These are phyloP conservation scores for Tiliacea aurago DNA, from an alignment of 2,888 invertebrate genomes.

Conservation along the genomic window DNA sequence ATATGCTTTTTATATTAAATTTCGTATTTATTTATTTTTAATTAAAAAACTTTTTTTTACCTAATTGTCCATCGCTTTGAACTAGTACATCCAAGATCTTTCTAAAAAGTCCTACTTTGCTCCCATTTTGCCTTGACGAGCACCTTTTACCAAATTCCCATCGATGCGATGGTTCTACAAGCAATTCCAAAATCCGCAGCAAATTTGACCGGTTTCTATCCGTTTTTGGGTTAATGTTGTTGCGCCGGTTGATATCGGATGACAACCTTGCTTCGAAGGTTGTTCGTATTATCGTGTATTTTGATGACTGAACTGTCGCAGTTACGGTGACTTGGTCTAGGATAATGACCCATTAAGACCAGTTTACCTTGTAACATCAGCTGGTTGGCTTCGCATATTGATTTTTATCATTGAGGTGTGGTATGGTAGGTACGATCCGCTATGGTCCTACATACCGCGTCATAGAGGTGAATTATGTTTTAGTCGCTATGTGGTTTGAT, in stretches of 20 bases:
- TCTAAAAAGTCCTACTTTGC: background rate
- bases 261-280: constrained; percentile 74
- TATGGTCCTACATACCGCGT: constrained; percentile 16
- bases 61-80: background rate
- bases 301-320: constrained; percentile 59
- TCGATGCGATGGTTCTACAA: background rate
- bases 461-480: constrained; percentile 25
- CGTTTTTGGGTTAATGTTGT: constrained; percentile 73
- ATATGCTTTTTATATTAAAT: constrained; percentile 3
- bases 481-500: background rate
- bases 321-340: constrained; percentile 67
- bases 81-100: background rate
- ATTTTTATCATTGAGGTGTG: constrained; percentile 62
- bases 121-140: background rate
- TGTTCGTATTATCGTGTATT: constrained; percentile 67
- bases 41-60: background rate
- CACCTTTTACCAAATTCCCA: constrained; percentile 23
- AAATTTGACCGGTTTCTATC: constrained; percentile 67
- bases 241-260: constrained; percentile 64
- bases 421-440: constrained; percentile 28
- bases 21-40: too few relatives aligned
- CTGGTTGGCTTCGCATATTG: constrained; percentile 66
- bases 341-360: constrained; percentile 65
- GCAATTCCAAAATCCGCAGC: constrained; percentile 31
- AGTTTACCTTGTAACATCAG: constrained; percentile 64